Evolutionary conservation across 1,140 invertebrate species (phyloP).

Genomic region (Brevipalpus yothersi): DNA sequence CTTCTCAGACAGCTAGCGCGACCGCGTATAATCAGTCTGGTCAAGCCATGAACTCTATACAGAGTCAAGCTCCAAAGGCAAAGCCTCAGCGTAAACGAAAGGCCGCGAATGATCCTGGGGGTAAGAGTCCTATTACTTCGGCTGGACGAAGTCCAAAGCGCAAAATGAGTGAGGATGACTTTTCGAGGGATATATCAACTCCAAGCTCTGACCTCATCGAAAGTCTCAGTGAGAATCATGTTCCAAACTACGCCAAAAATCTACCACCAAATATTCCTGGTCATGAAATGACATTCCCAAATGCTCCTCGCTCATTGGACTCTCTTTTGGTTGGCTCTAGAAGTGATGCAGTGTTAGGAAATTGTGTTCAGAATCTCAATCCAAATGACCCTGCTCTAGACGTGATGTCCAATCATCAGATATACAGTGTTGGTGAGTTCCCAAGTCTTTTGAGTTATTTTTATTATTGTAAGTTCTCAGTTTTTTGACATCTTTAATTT

Average conservation of each 20-base stretch:
- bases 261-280: conserved; percentile 2
- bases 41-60: neutral
- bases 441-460: too few species aligned
- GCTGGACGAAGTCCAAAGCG: conserved; percentile 21
- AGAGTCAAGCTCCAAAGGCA: neutral
- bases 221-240: conserved; percentile 5
- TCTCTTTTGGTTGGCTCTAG: neutral
- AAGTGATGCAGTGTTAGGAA: neutral
- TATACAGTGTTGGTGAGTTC: neutral
- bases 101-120: conserved; percentile 6
- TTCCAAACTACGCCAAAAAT: neutral
- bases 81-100: conserved; percentile 10
- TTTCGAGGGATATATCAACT: conserved; percentile 8
- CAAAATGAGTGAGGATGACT: conserved; percentile 17
- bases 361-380: neutral
- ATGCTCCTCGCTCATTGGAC: neutral
- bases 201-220: conserved; percentile 12
- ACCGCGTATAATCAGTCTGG: neutral
- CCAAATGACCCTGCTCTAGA: neutral
- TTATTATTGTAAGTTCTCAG: too few species aligned
- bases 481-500: too few species aligned
- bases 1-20: neutral
- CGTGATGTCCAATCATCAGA: neutral
- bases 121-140: conserved; percentile 10
- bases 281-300: neutral